These are phyloP conservation scores for Steinernema khuongi DNA, from an alignment of 1,140 invertebrate species.

Conservation along the genomic window DNA sequence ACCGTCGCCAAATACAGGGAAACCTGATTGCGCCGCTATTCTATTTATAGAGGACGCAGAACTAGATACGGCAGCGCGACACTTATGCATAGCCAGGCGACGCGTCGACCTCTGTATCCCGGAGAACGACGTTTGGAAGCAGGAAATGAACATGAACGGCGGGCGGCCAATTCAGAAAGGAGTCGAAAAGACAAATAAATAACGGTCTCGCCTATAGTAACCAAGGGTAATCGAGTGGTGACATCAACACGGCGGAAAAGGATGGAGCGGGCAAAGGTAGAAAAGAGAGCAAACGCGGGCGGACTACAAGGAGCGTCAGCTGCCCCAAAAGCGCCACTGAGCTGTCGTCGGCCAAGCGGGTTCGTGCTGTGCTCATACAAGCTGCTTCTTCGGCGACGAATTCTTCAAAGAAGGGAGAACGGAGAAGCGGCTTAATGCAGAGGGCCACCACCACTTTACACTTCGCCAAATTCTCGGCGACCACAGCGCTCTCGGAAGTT, in stretches of 20 bases:
- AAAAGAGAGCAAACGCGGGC: not conserved
- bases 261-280: not conserved
- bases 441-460: not conserved
- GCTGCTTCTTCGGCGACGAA: constrained; percentile 6
- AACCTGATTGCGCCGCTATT: not conserved
- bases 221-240: not conserved
- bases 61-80: not conserved
- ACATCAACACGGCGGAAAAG: not conserved
- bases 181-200: not conserved
- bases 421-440: not conserved
- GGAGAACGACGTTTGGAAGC: not conserved
- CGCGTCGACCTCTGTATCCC: not conserved
- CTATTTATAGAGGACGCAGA: constrained; percentile 9
- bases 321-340: constrained; percentile 1
- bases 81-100: constrained; percentile 3
- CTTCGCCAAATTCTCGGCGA: not conserved
- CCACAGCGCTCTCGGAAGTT: no score
- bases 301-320: not conserved
- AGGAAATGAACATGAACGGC: not conserved
- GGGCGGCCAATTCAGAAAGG: not conserved
- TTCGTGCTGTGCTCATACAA: no score
- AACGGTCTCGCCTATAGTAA: not conserved
- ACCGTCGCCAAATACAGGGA: constrained; percentile 7
- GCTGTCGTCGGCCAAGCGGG: not conserved
- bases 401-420: not conserved